Evolutionary conservation across 2,113 vertebrate species (phyloP).

Genomic region (Dryoscopus gambensis): DNA sequence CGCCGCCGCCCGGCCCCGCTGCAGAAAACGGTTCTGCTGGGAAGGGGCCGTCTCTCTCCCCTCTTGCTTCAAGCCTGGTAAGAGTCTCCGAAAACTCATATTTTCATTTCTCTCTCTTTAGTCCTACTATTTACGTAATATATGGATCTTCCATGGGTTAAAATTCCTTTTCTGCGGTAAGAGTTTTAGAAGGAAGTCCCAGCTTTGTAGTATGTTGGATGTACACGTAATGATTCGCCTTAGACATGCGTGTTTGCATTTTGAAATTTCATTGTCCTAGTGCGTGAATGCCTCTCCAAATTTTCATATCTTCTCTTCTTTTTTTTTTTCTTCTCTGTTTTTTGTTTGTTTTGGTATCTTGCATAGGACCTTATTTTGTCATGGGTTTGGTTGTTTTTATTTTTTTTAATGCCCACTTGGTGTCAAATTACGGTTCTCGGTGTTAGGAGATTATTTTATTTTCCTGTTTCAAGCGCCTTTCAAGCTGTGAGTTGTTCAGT

Average conservation of each 20-base stretch:
- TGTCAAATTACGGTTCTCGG: fast-evolving
- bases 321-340: fast-evolving
- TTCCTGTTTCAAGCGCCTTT: fast-evolving
- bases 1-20: not conserved
- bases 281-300: fast-evolving
- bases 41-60: fast-evolving
- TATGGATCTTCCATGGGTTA: fast-evolving
- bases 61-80: not conserved
- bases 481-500: fast-evolving
- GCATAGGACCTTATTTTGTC: fast-evolving
- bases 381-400: fast-evolving
- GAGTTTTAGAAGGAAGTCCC: fast-evolving
- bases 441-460: fast-evolving
- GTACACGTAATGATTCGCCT: fast-evolving
- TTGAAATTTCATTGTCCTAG: fast-evolving
- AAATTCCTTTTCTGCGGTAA: fast-evolving
- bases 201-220: fast-evolving
- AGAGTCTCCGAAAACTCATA: fast-evolving
- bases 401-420: fast-evolving
- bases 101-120: fast-evolving
- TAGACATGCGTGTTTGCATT: fast-evolving
- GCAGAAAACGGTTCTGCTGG: not conserved
- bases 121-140: fast-evolving
- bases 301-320: fast-evolving
- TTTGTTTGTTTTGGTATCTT: fast-evolving